These are phyloP conservation scores for Plotosus lineatus DNA, from an alignment of 2,113 vertebrate species.

Conservation along the genomic window DNA sequence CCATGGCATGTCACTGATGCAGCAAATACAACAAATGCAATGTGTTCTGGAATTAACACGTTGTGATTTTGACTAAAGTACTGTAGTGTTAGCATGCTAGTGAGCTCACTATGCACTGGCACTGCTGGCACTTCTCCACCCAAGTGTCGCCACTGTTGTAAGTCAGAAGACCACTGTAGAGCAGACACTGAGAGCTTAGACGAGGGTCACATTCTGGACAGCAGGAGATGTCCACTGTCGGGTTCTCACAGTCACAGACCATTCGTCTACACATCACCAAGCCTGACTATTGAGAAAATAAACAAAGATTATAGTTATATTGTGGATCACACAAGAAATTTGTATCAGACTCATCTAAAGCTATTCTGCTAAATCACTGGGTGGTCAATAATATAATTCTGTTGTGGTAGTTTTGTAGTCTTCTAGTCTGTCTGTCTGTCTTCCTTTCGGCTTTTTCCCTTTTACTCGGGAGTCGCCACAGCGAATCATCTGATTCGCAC, in stretches of 20 bases:
- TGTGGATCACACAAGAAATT: too few relatives aligned
- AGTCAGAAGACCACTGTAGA: slow-evolving; percentile 87
- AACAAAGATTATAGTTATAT: not conserved
- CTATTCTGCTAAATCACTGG: not conserved
- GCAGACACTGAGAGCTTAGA: slow-evolving; percentile 91
- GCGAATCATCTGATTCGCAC: too few relatives aligned
- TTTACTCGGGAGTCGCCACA: too few relatives aligned
- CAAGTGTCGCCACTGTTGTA: slow-evolving; percentile 95
- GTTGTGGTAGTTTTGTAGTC: not conserved
- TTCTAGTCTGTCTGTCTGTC: too few relatives aligned
- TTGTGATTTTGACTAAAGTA: not conserved
- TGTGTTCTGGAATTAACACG: not conserved
- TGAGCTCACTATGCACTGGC: slow-evolving; percentile 89
- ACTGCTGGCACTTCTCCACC: slow-evolving; percentile 95
- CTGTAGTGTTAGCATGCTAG: not conserved
- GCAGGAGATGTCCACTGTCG: slow-evolving; percentile 93
- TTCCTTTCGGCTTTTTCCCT: too few relatives aligned
- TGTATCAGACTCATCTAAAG: not conserved
- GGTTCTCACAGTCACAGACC: slow-evolving; percentile 98
- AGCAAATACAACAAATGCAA: not conserved
- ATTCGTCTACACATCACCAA: slow-evolving; percentile 95
- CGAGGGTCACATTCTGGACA: slow-evolving; percentile 96
- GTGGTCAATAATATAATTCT: not conserved
- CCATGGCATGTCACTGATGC: not conserved
- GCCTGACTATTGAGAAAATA: slow-evolving; percentile 73